Base-by-base conservation (phyloP, 2,113 vertebrate species). In the Spea bombifrons region DNA sequence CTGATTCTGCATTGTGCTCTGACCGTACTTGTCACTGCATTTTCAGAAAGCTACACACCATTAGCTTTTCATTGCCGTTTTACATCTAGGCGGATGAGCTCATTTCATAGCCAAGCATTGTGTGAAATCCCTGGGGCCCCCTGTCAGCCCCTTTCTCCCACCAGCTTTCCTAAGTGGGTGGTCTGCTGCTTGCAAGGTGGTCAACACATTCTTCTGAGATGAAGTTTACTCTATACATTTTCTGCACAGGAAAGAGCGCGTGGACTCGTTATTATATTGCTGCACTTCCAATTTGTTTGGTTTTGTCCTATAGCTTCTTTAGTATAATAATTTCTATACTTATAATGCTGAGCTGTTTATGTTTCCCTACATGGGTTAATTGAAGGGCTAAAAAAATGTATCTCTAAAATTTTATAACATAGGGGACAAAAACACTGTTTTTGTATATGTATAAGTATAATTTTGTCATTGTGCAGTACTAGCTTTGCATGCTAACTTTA, bases 141-240 rank as follows among this genome's bases (percentile, higher is more conserved):
- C 49, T 65, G 7, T 57, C 69, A 66, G 61, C 30, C 49, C 64
- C 12, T 52, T 57, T 44, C 73, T 79, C 52, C 65, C 70, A 47
- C 49, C 77, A 71, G 49, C 50, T 66, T 65, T 70, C 70, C 77
- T 49, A 57, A 66, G 61, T 79, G 77, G 77, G 77, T 79, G 77
- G 77, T 79, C 77, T 66, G 44, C 50, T 47, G n/a, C 10, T 66
- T 64, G 6, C 47, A 46, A 49, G 52, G 69, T 79, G 70, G 71
- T 59, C 66, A 57, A 73, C 43, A 73, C 69, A 55, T 66, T 73
- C 30, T 57, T 73, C 50, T 73, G 44, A 72, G 63, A 30, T 53
- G 72, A 79, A 52, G 9, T 73, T 4, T 48, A 71, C 16, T 48
- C 53, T 61, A 61, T 70, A 77, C 75, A 70, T 61, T 77, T 5